Evolutionary conservation across 2,888 invertebrate genomes (phyloP), one percentile per base, ranked within the genome.

Genomic region (Perithous albicinctus): DNA sequence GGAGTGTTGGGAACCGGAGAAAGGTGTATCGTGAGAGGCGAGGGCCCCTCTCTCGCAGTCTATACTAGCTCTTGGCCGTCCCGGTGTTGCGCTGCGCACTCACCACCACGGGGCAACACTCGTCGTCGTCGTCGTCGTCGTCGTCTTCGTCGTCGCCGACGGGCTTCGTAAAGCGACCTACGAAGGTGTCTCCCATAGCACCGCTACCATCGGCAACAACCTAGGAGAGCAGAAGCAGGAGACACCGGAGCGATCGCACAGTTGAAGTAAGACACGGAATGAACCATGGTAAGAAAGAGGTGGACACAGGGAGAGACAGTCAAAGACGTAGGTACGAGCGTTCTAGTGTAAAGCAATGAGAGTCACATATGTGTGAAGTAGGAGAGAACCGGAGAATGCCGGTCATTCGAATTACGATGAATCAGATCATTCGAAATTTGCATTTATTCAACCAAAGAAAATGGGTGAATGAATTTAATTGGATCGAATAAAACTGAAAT

Each of bases 1-100:
- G 15, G 87, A 84, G 87, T 89, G 84, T 88, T 86, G 87, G 87
- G 88, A 87, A 89, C 88, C 86, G 88, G 90, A 90, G 90, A 90
- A 90, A 90, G 90, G 90, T 90, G 87, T 88, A 85, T 76, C 83
- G 66, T 38, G 73, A 66, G 78, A 72, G 64, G 64, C 69, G 78
- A 74, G 56, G 67, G 72, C 72, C 76, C 79, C 82, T 82, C 82
- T 79, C 82, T 79, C 74, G 35, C 35, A 18, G 67, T 74, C 63
- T 67, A n/a, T n/a, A 26, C 56, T 38, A 48, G 41, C 73, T 51
- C 73, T 54, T 29, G 43, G 41, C 29, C 56, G 51, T 51, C 23
- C 51, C 51, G 51, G 51, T 51, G 51, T 51, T 67, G 46, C 48
- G 46, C 78, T 67, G 67, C 35, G 74, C 69, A 61, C 46, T 67